These are phyloP conservation scores for Cryptocephalus moraei DNA, from an alignment of 2,888 invertebrate genomes.

Conservation along the genomic window DNA sequence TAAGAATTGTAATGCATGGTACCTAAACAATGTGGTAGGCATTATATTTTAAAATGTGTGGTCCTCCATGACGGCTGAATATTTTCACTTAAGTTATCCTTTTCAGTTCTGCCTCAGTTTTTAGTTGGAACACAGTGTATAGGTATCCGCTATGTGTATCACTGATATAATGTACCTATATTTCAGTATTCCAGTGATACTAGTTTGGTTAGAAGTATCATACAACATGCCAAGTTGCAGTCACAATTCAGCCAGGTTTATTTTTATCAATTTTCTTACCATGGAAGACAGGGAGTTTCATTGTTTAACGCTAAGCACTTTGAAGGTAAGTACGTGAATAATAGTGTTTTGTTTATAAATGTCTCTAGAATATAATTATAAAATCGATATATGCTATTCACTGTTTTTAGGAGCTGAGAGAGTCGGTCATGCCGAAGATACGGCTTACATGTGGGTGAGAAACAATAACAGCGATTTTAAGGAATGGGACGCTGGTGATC, in stretches of 20 bases:
- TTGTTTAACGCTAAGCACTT: constrained; percentile 1
- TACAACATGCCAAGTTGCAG: constrained; percentile 7
- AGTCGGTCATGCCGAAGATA: constrained; percentile 16
- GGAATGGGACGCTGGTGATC: constrained; percentile 6
- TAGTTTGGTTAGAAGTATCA: constrained; percentile 3
- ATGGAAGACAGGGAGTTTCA: constrained; percentile 6
- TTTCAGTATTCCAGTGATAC: constrained; percentile 9
- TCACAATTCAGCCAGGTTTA: constrained; percentile 9
- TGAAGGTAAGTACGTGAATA: constrained; percentile 1
- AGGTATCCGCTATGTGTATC: no score
- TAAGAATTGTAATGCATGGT: no score
- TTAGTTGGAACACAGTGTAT: no score
- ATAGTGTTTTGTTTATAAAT: no score
- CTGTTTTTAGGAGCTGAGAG: constrained; percentile 28
- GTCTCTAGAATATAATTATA: no score
- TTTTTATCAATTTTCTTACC: constrained; percentile 12
- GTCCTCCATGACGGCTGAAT: no score
- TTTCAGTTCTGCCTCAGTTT: no score
- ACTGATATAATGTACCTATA: no score
- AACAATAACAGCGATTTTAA: constrained; percentile 12
- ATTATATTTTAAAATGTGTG: no score
- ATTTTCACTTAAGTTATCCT: no score
- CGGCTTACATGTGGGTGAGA: constrained; percentile 13
- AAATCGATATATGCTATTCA: constrained; percentile 19
- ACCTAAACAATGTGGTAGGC: no score